Base-by-base conservation (phyloP, 2,113 vertebrate genomes). In the Coreoperca whiteheadi region DNA sequence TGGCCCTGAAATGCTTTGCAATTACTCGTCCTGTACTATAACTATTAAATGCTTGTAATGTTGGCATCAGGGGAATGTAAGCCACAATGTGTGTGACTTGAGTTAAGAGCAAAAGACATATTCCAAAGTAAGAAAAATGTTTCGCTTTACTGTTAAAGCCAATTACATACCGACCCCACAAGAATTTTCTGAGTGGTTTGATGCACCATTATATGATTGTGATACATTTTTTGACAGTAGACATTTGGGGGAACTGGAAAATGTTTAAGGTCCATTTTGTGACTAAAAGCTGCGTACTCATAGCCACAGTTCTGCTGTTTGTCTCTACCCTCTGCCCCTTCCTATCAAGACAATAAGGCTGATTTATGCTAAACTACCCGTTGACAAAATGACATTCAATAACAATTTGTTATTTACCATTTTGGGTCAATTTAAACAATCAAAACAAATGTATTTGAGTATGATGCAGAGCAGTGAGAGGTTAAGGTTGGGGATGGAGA, bases 1-100 rank as follows among this genome's bases (percentile, higher is more conserved):
- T 32, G 41, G 50, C 46, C 51, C 72, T 56, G 20, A 46, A 67
- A 37, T 51, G 34, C 50, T 59, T 10, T 25, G 30, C 28, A 75
- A 67, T 65, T 30, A 65, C 28, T 10, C 3, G 41, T 48, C 28
- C 16, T 21, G n/a, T 48, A 41, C 43, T 3, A 41, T 53, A 41
- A 41, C n/a, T 9, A 37, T 64, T 41, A 74, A 66, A 77, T 39
- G 30, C 37, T 69, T 83, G 32, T 64, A 51, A 79, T 25, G n/a
- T 37, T 61, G 48, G 30, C 43, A 67, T 73, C n/a, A 57, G 16
- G 32, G 46, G 37, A 43, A 77, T 72, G 60, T 60, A 41, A 70
- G 48, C 21, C 6, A 50, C 23, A n/a, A 2, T 34, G 4, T 51
- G 56, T 83, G 53, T 20, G 50, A 9, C 43, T 32, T 16, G 39